Evolutionary conservation across 1,140 invertebrate species (phyloP), one percentile per base, ranked within the genome.

Genomic region (Mya arenaria): DNA sequence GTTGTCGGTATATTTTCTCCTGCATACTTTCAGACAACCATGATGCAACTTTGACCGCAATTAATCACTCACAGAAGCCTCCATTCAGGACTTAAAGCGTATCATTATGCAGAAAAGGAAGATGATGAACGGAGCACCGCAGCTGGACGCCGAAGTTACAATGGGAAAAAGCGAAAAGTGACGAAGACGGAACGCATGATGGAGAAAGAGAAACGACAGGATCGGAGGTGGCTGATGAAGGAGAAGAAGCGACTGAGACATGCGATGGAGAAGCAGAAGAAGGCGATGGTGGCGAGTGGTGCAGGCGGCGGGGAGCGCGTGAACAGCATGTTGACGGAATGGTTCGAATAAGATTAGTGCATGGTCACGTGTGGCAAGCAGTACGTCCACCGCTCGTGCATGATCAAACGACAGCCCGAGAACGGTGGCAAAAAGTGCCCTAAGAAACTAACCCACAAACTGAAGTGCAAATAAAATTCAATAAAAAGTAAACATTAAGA

Each of bases 261-360:
- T n/a, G n/a, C n/a, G 19, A 84, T 81, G 69, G 52, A 55, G 55
- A 75, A 39, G 23, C 41, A 72, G 68, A 72, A 72, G 62, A 32
- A 71, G 62, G 41, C 34, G 30, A 62, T 63, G 58, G 60, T 23
- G 58, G 81, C 41, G 63, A 58, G 68, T 72, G 48, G 25, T 52
- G 52, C 56, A 25, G 39, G 44, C 32, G 73, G 68, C 25, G 84
- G 83, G 19, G 77, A 79, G 0, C 58, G 19, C 6, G 74, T 88
- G 13, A 85, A 91, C 78, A 92, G 91, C 72, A 86, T 92, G 90
- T 91, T 92, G 52, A 87, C 90, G 56, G 73, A 85, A 2, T 93
- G 93, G 93, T 86, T 89, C 8, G 82, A 86, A 13, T 93, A 93
- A 93, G 89, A 88, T 28, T 66, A 82, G 13, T 93, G 93, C 84